Base-by-base conservation (phyloP, 2,888 invertebrate genomes). In the Hypselothyrea guttata region DNA sequence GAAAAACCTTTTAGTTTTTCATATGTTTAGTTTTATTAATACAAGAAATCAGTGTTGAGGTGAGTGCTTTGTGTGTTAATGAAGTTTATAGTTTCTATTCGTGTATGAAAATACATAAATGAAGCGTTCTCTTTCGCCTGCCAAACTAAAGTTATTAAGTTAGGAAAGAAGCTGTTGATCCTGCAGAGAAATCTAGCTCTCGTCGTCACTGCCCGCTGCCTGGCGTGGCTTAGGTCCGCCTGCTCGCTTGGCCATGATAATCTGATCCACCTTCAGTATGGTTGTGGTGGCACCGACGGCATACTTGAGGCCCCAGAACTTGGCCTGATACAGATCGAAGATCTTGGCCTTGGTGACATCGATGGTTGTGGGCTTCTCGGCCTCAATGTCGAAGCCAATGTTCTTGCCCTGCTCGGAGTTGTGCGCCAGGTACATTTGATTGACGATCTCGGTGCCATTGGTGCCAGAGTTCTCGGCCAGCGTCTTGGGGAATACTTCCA, bases 221-320 rank as follows among this genome's bases (percentile, higher is more conserved):
- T 92, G 93, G 82, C 93, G 93, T 1, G 96, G 93, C 90, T 98
- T 98, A 0, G 98, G 98, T 38, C 98, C 98, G 40, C 98, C 98
- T 11, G 98, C 98, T 81, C 95, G 93, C 91, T 98, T 98, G 0
- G 98, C 97, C 98, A 98, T 98, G 72, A 99, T 98, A 75, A 99
- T 98, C 91, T 98, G 97, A 91, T 98, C 98, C 18, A 99, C 97
- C 89, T 95, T 94, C 22, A 99, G 92, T 72, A 98, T 95, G 0
- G 98, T 98, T 62, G 95, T 93, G 0, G 98, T 97, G 1, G 98
- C 97, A 63, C 95, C 94, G 0, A 97, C 96, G 0, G 99, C 98
- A 91, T 99, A 98, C 89, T 98, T 98, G 51, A 99, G 91, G 2
- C 94, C 98, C 98, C 98, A 99, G 87, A 93, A 92, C 90, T 99